phyloP scores from a whole-genome alignment of 2,113 vertebrate species.

The Eublepharis macularius region DNA sequence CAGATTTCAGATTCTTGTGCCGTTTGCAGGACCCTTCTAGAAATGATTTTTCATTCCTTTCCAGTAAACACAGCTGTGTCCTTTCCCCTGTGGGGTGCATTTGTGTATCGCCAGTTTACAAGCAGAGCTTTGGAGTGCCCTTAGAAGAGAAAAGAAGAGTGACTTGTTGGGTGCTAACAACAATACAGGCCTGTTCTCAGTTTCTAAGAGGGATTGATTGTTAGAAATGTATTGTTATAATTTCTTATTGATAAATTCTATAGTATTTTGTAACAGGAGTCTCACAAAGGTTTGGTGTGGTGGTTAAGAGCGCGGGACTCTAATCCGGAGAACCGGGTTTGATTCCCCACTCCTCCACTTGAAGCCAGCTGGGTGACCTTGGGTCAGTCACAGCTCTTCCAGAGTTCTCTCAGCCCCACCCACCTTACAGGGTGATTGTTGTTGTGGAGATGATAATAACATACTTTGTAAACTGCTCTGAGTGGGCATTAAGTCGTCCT shows the following conservation, averaged over 20 bases:
- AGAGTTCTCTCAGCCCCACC: no score
- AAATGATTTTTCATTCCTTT: neutral
- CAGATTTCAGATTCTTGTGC: constrained; percentile 14
- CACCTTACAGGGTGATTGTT: no score
- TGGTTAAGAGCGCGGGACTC: no score
- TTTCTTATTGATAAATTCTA: neutral
- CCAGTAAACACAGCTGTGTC: neutral
- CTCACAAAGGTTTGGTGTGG: neutral
- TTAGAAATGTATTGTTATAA: neutral
- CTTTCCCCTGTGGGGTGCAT: no score
- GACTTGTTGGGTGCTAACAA: neutral
- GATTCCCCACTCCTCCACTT: no score
- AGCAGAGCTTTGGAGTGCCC: neutral
- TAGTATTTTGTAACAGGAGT: neutral
- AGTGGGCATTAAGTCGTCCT: no score
- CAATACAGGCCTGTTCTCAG: neutral
- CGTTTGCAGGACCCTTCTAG: neutral
- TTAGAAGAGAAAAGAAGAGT: neutral
- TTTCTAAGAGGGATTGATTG: neutral
- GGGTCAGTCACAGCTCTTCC: no score
- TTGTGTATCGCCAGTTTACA: neutral
- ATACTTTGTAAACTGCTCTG: no score
- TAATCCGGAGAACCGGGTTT: no score
- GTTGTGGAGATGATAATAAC: no score
- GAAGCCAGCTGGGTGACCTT: no score